These are phyloP conservation scores for Epinotia brunnichana DNA, from an alignment of 2,888 invertebrate species.

Conservation along the genomic window DNA sequence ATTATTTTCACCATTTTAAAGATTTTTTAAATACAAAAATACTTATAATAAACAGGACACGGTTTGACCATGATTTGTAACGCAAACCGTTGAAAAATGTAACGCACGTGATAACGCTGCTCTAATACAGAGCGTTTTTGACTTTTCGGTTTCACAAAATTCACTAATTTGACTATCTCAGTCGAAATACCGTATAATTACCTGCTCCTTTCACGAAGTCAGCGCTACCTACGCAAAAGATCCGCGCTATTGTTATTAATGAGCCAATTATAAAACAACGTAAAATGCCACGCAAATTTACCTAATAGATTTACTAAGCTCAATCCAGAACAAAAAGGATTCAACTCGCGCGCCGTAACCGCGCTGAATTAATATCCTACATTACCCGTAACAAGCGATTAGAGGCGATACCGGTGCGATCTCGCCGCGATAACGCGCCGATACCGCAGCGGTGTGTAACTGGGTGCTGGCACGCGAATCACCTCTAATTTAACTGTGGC, in stretches of 20 bases:
- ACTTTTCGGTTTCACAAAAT: too few species aligned
- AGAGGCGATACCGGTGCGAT: conserved; percentile 30
- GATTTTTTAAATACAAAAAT: too few species aligned
- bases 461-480: conserved; percentile 26
- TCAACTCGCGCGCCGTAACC: conserved; percentile 12
- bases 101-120: too few species aligned
- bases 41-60: too few species aligned
- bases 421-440: conserved; percentile 29
- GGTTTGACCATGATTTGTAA: too few species aligned
- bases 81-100: too few species aligned
- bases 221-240: too few species aligned
- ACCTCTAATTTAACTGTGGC: conserved; percentile 21
- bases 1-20: too few species aligned
- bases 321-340: not conserved
- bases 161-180: too few species aligned
- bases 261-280: conserved; percentile 7
- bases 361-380: conserved; percentile 29
- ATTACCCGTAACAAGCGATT: conserved; percentile 34
- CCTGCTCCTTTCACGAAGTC: too few species aligned
- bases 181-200: too few species aligned
- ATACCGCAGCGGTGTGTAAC: conserved; percentile 24
- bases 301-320: not conserved
- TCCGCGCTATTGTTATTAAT: not conserved
- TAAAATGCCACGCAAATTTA: not conserved
- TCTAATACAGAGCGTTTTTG: too few species aligned